Evolutionary conservation across 2,797 vertebrate genomes (phyloP).

Genomic region (Bradypodion ventrale): DNA sequence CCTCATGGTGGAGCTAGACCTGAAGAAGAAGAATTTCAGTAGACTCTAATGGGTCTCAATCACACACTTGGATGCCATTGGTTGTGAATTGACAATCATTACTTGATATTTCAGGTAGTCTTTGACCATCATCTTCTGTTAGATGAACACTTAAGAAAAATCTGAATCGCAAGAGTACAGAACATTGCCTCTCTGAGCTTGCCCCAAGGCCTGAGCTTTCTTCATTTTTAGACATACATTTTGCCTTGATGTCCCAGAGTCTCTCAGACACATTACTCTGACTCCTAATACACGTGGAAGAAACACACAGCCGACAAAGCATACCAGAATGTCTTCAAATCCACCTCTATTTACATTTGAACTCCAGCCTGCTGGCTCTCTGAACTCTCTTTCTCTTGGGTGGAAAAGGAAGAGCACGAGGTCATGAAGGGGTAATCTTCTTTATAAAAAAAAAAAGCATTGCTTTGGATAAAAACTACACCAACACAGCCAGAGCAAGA

Average conservation of each 20-base stretch:
- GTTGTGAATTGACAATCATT: not conserved
- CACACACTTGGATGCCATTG: not conserved
- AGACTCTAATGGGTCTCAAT: not conserved
- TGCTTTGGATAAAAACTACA: slow-evolving; percentile 53
- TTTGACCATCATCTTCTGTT: not conserved
- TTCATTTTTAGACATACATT: not conserved
- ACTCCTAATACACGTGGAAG: slow-evolving; percentile 24
- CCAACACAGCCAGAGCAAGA: slow-evolving; percentile 35
- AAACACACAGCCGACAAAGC: slow-evolving; percentile 38
- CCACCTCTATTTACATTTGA: slow-evolving; percentile 42
- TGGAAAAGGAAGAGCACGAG: slow-evolving; percentile 60
- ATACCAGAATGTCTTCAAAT: slow-evolving; percentile 56
- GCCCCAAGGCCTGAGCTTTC: not conserved
- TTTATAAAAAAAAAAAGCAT: slow-evolving; percentile 69
- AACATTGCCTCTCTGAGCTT: not conserved
- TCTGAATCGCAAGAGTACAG: not conserved
- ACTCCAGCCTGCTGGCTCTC: slow-evolving; percentile 45
- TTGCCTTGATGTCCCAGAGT: not conserved
- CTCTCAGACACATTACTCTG: not conserved
- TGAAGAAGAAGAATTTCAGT: not conserved
- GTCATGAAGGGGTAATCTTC: slow-evolving; percentile 63
- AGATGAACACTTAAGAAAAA: not conserved
- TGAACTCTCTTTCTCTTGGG: slow-evolving; percentile 29
- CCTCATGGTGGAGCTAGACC: not conserved
- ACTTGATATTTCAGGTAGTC: not conserved